These are phyloP conservation scores for Adelosebastes latens DNA, from an alignment of 2,797 vertebrate species.

Conservation along the genomic window DNA sequence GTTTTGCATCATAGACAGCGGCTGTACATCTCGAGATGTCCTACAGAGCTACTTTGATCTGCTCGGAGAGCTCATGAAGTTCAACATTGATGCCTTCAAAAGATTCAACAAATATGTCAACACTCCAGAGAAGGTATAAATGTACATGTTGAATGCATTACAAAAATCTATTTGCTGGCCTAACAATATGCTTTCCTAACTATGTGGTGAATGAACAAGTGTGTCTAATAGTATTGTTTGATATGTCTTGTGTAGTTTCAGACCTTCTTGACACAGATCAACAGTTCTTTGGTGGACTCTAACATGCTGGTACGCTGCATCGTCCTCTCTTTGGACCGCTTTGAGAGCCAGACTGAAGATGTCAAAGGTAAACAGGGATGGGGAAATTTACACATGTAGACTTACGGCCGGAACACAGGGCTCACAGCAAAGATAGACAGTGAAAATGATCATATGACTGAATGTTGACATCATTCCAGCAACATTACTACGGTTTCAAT, in stretches of 20 bases:
- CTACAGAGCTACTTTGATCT: conserved; percentile 99
- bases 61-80: conserved; percentile 98
- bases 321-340: conserved; percentile 94
- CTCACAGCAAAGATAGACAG: no score
- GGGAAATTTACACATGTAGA: background rate
- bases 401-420: no score
- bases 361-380: conserved; percentile 88
- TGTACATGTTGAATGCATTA: rapidly evolving
- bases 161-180: background rate
- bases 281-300: conserved; percentile 97
- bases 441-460: no score
- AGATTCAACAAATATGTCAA: conserved; percentile 99
- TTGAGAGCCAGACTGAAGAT: conserved; percentile 93
- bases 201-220: background rate
- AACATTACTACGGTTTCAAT: no score
- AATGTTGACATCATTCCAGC: no score
- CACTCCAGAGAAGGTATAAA: conserved; percentile 94
- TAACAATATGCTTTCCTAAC: background rate
- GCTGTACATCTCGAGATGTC: conserved; percentile 96
- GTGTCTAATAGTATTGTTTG: background rate
- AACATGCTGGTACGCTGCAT: conserved; percentile 99
- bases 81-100: conserved; percentile 98
- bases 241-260: conserved; percentile 86
- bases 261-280: conserved; percentile 97
- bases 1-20: conserved; percentile 98